Base-by-base conservation (phyloP, 2,113 vertebrate species). In the Apus apus region DNA sequence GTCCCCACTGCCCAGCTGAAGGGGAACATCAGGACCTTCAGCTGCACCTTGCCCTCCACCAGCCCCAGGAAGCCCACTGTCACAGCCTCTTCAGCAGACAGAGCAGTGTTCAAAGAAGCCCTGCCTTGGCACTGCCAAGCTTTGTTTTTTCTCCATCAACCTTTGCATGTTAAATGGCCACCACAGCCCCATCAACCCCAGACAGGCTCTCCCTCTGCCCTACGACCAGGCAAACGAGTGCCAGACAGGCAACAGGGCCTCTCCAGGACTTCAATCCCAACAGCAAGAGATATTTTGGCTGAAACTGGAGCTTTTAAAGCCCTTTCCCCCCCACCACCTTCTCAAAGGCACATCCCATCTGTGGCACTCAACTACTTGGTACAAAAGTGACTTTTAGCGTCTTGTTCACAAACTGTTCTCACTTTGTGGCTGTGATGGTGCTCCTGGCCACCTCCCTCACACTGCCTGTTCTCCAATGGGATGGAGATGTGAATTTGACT, bases 61-160 rank as follows among this genome's bases (percentile, higher is more conserved):
- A 79, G 50, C 15, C 2, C 8, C 36, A 38, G 26, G 27, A 1
- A 2, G 46, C 48, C 38, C 66, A 56, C 15, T 20, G 48, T 29
- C 6, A 13, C 60, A 74, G 64, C 46, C 11, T 54, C 51, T 40
- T 36, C 27, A 36, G 18, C 73, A 27, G 25, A 30, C 30, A 71
- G 66, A 48, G 13, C 45, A 34, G 46, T 0, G 0, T 79, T 46
- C 11, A 2, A 22, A 86, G 67, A 12, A 38, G 26, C 50, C 13
- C 19, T 82, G 2, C 46, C 20, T 34, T 14, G 26, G n/a, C 50
- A 51, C 46, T 58, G 38, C 30, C 68, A 58, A 46, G 26, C 22
- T 85, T 32, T 12, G 20, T 2, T 2, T 60, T 64, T 70, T 27
- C 64, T 87, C 80, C 56, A 40, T 21, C 46, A 54, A 3, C 34